These are phyloP conservation scores for Portevinia maculata DNA, from an alignment of 2,888 invertebrate species.

Conservation along the genomic window DNA sequence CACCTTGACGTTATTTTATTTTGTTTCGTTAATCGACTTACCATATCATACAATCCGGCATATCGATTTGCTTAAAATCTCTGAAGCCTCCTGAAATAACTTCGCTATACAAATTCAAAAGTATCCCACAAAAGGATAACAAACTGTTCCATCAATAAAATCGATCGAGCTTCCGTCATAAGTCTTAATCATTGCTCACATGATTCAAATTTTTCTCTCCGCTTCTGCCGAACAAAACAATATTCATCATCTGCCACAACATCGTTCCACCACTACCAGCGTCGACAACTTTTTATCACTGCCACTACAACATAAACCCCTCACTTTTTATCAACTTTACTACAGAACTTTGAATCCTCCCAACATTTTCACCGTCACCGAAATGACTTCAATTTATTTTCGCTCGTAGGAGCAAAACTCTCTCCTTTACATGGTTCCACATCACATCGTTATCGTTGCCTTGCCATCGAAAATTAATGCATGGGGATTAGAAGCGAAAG, in stretches of 20 bases:
- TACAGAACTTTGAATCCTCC: slow-evolving; percentile 12
- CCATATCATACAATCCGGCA: no score
- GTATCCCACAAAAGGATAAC: not conserved
- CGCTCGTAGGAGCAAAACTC: slow-evolving; percentile 32
- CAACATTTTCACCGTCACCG: slow-evolving; percentile 17
- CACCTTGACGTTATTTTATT: no score
- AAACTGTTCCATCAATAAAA: slow-evolving; percentile 9
- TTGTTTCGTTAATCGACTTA: no score
- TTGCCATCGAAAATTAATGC: slow-evolving; percentile 56
- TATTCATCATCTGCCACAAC: slow-evolving; percentile 51
- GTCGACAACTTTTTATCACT: slow-evolving; percentile 61
- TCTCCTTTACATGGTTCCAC: slow-evolving; percentile 15
- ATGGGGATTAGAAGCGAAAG: slow-evolving; percentile 46
- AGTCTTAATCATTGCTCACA: slow-evolving; percentile 38
- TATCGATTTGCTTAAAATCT: not conserved
- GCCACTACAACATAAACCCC: slow-evolving; percentile 58
- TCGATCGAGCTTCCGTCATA: slow-evolving; percentile 26
- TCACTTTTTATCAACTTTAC: slow-evolving; percentile 61
- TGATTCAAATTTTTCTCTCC: slow-evolving; percentile 37
- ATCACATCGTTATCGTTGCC: slow-evolving; percentile 31
- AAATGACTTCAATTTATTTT: slow-evolving; percentile 58
- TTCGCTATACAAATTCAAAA: not conserved
- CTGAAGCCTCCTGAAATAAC: no score
- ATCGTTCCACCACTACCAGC: slow-evolving; percentile 8
- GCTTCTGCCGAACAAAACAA: slow-evolving; percentile 48